A percentile compares a stretch with the other conserved stretches of the same genome.
Evolutionary conservation across 2,113 vertebrate genomes (phyloP).

Genomic region (Psettodes erumei): DNA sequence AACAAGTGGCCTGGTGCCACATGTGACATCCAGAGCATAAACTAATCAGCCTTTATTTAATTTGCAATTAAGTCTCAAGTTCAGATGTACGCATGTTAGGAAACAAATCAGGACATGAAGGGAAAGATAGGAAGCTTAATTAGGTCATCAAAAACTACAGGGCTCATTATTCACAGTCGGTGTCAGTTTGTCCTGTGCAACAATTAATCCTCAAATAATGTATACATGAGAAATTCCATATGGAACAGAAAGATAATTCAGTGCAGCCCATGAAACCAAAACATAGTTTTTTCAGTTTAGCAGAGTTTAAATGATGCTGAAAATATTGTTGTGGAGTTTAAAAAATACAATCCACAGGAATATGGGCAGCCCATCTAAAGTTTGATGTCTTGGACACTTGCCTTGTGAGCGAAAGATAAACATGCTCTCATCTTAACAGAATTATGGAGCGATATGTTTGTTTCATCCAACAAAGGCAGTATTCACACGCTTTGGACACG

Average conservation of each 20-base stretch:
- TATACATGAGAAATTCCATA: neutral
- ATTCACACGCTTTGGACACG: conserved; percentile 36
- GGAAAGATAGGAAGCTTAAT: too few relatives aligned
- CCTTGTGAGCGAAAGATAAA: neutral
- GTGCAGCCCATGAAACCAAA: too few relatives aligned
- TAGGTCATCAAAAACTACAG: neutral
- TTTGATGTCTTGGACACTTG: conserved; percentile 16
- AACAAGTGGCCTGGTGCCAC: conserved; percentile 2
- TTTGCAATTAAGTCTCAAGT: conserved; percentile 1
- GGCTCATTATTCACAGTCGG: conserved; percentile 15
- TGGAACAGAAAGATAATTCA: neutral
- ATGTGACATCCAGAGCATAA: conserved; percentile 7
- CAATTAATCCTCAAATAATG: conserved; percentile 7
- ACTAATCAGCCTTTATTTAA: conserved; percentile 39
- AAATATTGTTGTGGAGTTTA: too few relatives aligned
- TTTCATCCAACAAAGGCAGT: conserved; percentile 31
- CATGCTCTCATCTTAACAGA: conserved; percentile 8
- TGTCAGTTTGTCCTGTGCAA: conserved; percentile 35
- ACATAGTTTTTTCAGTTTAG: too few relatives aligned
- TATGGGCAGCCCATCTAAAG: neutral
- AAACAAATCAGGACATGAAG: neutral
- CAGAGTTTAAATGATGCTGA: too few relatives aligned
- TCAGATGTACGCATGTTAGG: conserved; percentile 33
- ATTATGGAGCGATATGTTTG: conserved; percentile 13
- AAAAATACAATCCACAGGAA: neutral